phyloP scores from a whole-genome alignment of 2,888 invertebrate genomes.

The Macaria liturata region DNA sequence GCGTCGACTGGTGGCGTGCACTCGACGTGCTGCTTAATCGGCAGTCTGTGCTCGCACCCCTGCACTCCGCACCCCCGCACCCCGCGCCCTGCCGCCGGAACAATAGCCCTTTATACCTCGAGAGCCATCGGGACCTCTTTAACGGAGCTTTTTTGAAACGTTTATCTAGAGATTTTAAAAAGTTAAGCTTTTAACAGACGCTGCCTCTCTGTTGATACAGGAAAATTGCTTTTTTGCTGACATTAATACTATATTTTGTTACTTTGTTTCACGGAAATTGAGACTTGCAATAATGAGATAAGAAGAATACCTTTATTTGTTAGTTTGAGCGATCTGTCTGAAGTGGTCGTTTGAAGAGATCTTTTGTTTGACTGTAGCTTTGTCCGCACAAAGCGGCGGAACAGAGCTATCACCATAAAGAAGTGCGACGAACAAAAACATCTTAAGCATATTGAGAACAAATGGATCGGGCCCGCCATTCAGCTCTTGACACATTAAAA shows the following conservation, averaged over 20 bases:
- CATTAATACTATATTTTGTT: not conserved
- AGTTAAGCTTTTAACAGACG: constrained; percentile 26
- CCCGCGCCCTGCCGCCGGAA: constrained; percentile 37
- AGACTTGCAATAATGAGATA: no score
- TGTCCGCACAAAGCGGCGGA: constrained; percentile 5
- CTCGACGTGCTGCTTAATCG: constrained; percentile 38
- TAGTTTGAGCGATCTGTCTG: no score
- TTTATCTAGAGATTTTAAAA: constrained; percentile 46
- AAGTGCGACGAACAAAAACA: constrained; percentile 12
- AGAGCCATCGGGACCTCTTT: constrained; percentile 35
- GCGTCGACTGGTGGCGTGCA: constrained; percentile 3
- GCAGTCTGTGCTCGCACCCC: constrained; percentile 27
- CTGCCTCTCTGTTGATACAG: constrained; percentile 5
- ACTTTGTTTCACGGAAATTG: no score
- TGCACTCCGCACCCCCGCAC: constrained; percentile 5
- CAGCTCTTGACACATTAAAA: constrained; percentile 38
- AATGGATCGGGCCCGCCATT: constrained; percentile 25
- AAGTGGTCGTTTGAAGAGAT: not conserved
- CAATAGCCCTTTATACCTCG: constrained; percentile 46
- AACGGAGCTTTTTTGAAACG: constrained; percentile 35
- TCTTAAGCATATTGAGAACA: constrained; percentile 23
- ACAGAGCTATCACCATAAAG: constrained; percentile 11
- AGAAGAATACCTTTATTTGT: no score
- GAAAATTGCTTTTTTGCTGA: constrained; percentile 4
- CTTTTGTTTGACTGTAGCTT: constrained; percentile 2